Percentiles rank a stretch among this genome's conserved stretches.
Evolutionary conservation across 2,797 vertebrate genomes (phyloP).

Genomic region (Helostoma temminkii): DNA sequence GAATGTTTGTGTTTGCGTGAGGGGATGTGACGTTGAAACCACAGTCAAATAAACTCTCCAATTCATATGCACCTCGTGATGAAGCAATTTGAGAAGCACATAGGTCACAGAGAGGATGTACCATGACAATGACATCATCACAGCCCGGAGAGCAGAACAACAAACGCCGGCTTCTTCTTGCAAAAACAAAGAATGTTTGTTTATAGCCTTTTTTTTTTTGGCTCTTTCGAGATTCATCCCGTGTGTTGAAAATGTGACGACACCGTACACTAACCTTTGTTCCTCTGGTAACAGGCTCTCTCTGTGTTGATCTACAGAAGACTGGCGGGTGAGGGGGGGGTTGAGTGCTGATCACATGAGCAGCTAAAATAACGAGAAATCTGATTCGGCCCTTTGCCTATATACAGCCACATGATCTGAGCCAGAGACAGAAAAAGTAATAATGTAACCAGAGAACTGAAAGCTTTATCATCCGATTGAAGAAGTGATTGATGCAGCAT

Average conservation of each 20-base stretch:
- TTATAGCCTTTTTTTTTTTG: constrained; percentile 56
- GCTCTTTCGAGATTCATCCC: constrained; percentile 67
- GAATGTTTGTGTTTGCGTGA: constrained; percentile 46
- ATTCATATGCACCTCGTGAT: constrained; percentile 46
- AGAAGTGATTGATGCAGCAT: constrained; percentile 8
- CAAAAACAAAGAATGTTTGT: constrained; percentile 77
- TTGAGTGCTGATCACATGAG: constrained; percentile 77
- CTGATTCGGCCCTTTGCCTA: constrained; percentile 63
- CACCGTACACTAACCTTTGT: constrained; percentile 79
- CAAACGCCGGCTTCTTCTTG: constrained; percentile 71
- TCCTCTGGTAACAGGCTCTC: constrained; percentile 76
- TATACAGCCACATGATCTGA: constrained; percentile 53
- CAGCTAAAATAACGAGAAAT: constrained; percentile 72
- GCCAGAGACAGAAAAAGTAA: constrained; percentile 29
- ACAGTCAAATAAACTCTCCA: constrained; percentile 24
- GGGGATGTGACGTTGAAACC: constrained; percentile 20
- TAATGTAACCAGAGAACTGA: constrained; percentile 15
- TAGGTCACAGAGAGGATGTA: constrained; percentile 69
- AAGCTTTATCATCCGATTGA: constrained; percentile 50
- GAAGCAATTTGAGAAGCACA: constrained; percentile 46
- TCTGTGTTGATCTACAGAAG: constrained; percentile 65
- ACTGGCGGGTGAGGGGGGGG: constrained; percentile 46
- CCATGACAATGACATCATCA: constrained; percentile 79
- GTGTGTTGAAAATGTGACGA: constrained; percentile 78
- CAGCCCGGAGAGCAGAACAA: constrained; percentile 59